A percentile compares a stretch with the other conserved stretches of the same genome.
These are phyloP conservation scores for Phrynosoma platyrhinos DNA, from an alignment of 2,113 vertebrate genomes.

Conservation along the genomic window DNA sequence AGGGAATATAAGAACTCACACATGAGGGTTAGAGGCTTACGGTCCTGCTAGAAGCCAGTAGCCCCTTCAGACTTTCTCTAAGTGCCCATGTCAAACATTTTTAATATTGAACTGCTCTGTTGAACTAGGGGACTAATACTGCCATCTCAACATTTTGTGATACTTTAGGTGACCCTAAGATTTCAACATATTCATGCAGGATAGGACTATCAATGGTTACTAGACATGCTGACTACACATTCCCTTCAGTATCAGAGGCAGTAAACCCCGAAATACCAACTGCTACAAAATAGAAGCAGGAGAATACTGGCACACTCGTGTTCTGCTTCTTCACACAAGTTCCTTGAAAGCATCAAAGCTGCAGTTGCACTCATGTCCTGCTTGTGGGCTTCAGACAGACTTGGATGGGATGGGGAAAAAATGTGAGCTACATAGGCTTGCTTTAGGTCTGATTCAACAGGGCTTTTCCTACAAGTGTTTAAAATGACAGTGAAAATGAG, in stretches of 20 bases:
- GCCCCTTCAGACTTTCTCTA: not conserved
- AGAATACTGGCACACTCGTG: not conserved
- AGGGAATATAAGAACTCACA: not conserved
- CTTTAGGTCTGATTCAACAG: not conserved
- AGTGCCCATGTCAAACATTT: not conserved
- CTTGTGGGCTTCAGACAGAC: not conserved
- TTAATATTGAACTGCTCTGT: not conserved
- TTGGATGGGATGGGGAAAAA: not conserved
- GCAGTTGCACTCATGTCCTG: not conserved
- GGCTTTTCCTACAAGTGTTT: not conserved
- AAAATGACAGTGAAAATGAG: slow-evolving; percentile 6
- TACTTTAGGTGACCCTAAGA: not conserved
- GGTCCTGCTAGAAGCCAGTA: not conserved
- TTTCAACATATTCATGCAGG: too few species aligned
- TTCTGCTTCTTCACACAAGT: not conserved
- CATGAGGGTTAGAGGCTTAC: not conserved
- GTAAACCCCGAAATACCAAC: not conserved
- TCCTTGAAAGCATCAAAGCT: too few species aligned
- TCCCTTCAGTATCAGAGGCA: too few species aligned
- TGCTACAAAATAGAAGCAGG: not conserved
- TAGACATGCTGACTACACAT: too few species aligned
- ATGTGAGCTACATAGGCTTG: not conserved
- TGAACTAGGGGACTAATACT: not conserved
- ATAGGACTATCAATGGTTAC: too few species aligned
- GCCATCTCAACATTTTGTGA: not conserved